Base-by-base conservation (phyloP, 1,140 invertebrate genomes). In the Ceratina australensis region DNA sequence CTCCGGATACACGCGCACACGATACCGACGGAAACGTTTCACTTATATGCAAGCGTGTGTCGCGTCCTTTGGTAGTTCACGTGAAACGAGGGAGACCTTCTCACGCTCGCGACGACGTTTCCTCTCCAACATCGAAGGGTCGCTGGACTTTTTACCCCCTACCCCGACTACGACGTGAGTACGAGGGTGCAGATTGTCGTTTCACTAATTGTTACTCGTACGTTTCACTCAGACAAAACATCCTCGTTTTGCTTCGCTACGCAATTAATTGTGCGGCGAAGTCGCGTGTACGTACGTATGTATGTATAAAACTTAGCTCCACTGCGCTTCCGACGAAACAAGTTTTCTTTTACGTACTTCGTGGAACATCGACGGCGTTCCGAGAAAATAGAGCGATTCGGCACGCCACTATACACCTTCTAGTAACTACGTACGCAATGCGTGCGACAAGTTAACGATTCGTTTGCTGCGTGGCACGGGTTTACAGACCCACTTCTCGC, bases 161-260 rank as follows among this genome's bases (percentile, higher is more conserved):
- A 28, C n/a, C 56, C 33, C 33, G 33, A 42, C 33, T 42, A 10
- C 5, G 5, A 42, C 10, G 33, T 42, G 10, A 42, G 33, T 42
- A n/a, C n/a, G 66, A 64, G 84, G 83, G 67, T 60, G 67, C 68
- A 42, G 78, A 65, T 72, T 71, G 78, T 79, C 72, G 73, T 87
- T 90, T 89, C 85, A 86, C 86, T 89, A 90, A 90, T 89, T 89
- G 88, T 89, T 87, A 78, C 75, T 52, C 78, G 66, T 57, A 71
- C 69, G 69, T 72, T 74, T 42, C 22, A n/a, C 56, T 54, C 66
- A n/a, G 57, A 63, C 57, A 77, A 77, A 77, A 77, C 33, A 71
- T 22, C 47, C 67, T 28, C 74, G 74, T 77, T 77, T 77, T 77
- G 18, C 47, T 16, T 57, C 64, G 16, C 49, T n/a, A 20, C 15